A percentile compares a stretch with the other conserved stretches of the same genome.
phyloP scores from a whole-genome alignment of 2,888 invertebrate species.

The Scelioninae gen. 2 region DNA sequence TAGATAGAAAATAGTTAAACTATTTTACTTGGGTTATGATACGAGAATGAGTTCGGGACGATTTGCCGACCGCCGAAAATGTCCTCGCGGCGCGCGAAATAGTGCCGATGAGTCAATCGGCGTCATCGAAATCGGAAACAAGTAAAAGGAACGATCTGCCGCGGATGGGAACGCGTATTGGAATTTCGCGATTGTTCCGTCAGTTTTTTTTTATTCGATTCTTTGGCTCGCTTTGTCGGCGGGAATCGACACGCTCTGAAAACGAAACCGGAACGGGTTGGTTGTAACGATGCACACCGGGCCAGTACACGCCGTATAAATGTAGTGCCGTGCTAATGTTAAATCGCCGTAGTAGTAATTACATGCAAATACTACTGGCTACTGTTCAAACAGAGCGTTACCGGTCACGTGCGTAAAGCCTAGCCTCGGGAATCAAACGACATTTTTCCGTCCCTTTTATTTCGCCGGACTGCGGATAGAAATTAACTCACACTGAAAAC shows the following conservation, averaged over 20 bases:
- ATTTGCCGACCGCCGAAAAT: too few relatives aligned
- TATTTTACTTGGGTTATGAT: too few relatives aligned
- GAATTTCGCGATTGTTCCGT: constrained; percentile 54
- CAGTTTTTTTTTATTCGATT: constrained; percentile 55
- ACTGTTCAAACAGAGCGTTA: constrained; percentile 67
- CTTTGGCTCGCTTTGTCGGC: constrained; percentile 51
- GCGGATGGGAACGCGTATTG: constrained; percentile 53
- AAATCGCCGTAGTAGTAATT: constrained; percentile 69
- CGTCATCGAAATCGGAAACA: constrained; percentile 44
- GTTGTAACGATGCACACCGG: constrained; percentile 62
- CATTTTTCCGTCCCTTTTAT: constrained; percentile 42
- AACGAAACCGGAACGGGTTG: constrained; percentile 65
- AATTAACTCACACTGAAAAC: constrained; percentile 38
- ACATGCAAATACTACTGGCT: constrained; percentile 68
- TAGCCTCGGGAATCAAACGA: constrained; percentile 38
- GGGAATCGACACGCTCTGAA: constrained; percentile 57
- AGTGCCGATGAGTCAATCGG: constrained; percentile 46
- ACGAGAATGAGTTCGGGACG: too few relatives aligned
- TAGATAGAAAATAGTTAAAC: too few relatives aligned
- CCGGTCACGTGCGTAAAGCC: constrained; percentile 32
- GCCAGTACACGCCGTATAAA: constrained; percentile 62
- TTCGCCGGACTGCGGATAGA: constrained; percentile 34
- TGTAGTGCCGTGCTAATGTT: constrained; percentile 68
- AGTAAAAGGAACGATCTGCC: constrained; percentile 53
- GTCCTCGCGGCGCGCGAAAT: too few relatives aligned